Evolutionary conservation across 2,113 vertebrate genomes (phyloP).

Genomic region (Tachycineta bicolor): DNA sequence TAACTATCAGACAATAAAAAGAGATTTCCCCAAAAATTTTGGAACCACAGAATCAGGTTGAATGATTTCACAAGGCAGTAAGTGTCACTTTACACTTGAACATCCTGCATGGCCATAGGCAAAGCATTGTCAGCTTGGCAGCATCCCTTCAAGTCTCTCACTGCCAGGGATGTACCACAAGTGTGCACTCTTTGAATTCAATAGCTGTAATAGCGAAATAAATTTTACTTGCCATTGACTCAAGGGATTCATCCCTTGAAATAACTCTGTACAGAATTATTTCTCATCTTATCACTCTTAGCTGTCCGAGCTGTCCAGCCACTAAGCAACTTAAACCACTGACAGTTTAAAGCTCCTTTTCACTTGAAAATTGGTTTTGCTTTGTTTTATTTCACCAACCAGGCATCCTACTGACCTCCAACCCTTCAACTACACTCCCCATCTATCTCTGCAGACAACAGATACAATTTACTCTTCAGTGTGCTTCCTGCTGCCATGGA

Average conservation of each 20-base stretch:
- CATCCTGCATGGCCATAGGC: background rate
- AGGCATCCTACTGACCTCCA: background rate
- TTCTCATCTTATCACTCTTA: background rate
- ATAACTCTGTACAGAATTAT: background rate
- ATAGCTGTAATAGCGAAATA: background rate
- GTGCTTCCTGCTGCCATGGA: background rate
- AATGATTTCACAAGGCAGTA: background rate
- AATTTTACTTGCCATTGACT: background rate
- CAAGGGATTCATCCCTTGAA: background rate
- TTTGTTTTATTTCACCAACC: background rate
- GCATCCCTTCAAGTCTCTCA: background rate
- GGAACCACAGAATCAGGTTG: background rate
- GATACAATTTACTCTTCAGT: background rate
- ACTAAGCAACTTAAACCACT: background rate
- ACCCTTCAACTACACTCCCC: background rate
- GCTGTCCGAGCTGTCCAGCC: background rate
- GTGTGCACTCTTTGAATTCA: background rate
- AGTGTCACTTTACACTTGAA: background rate
- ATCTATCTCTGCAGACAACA: background rate
- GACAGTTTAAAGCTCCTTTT: background rate
- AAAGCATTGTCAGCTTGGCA: background rate
- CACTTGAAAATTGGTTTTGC: background rate
- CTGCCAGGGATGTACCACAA: background rate
- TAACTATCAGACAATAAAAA: background rate
- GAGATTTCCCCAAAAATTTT: background rate